These are phyloP conservation scores for Epinephelus moara DNA, from an alignment of 2,113 vertebrate genomes.

Conservation along the genomic window DNA sequence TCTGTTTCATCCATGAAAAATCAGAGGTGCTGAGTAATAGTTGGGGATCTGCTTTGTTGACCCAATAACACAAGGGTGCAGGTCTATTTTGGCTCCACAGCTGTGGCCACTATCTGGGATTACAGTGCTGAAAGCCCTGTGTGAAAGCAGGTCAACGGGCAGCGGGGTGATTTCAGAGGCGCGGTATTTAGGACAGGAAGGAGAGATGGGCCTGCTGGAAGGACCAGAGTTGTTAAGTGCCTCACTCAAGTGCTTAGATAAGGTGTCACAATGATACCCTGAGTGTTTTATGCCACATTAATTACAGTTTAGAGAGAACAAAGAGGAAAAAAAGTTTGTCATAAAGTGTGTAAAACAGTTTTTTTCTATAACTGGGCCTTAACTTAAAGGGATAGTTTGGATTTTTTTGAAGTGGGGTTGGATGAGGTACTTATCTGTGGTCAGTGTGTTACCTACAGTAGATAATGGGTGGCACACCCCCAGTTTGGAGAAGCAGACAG, in stretches of 20 bases:
- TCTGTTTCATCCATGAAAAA: slow-evolving; percentile 30
- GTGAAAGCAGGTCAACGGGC: slow-evolving; percentile 80
- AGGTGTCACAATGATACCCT: slow-evolving; percentile 34
- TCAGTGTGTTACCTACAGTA: no score
- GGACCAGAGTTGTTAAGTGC: slow-evolving; percentile 49
- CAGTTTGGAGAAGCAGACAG: no score
- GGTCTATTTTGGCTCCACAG: slow-evolving; percentile 80
- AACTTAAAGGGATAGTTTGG: no score
- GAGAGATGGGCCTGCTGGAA: slow-evolving; percentile 41
- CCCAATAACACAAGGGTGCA: slow-evolving; percentile 66
- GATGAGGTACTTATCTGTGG: no score
- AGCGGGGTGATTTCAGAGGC: slow-evolving; percentile 65
- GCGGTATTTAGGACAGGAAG: slow-evolving; percentile 74
- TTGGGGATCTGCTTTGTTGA: slow-evolving; percentile 55
- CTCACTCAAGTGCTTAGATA: slow-evolving; percentile 48
- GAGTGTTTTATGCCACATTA: background rate
- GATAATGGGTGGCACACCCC: no score
- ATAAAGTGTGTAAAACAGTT: background rate
- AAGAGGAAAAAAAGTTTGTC: background rate
- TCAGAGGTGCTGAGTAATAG: slow-evolving; percentile 74
- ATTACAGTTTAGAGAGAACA: background rate
- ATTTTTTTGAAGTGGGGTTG: no score
- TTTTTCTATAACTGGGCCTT: slow-evolving; percentile 18
- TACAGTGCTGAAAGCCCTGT: slow-evolving; percentile 74
- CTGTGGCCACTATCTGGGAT: slow-evolving; percentile 76